A percentile compares a stretch with the other conserved stretches of the same genome.
phyloP scores from a whole-genome alignment of 2,797 vertebrate species.

The Cuculus canorus region DNA sequence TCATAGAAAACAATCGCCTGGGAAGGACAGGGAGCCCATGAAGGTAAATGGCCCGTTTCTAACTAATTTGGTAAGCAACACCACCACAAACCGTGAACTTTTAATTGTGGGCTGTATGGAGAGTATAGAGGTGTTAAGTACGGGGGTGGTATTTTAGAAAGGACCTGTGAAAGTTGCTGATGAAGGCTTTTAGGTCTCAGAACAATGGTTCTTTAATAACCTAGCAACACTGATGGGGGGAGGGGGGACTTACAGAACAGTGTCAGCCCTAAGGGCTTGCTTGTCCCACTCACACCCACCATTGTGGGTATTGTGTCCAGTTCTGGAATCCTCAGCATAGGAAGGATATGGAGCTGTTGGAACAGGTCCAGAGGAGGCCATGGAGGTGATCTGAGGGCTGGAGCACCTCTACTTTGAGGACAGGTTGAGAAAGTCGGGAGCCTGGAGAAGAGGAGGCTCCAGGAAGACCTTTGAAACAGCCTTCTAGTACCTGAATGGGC shows the following conservation, averaged over 20 bases:
- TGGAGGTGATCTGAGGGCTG: too few relatives aligned
- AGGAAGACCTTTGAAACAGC: too few relatives aligned
- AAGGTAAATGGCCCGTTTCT: slow-evolving; percentile 4
- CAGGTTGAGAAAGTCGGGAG: too few relatives aligned
- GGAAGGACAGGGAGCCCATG: not conserved
- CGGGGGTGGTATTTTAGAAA: not conserved
- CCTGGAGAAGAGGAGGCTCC: too few relatives aligned
- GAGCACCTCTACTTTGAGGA: too few relatives aligned
- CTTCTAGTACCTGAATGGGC: too few relatives aligned
- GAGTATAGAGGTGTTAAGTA: not conserved
- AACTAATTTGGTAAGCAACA: not conserved
- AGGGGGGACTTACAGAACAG: not conserved
- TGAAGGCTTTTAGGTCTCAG: not conserved
- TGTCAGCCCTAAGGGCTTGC: not conserved
- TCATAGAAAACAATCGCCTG: not conserved
- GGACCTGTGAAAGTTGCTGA: not conserved
- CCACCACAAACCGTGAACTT: not conserved
- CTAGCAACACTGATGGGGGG: not conserved
- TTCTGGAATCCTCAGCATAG: too few relatives aligned
- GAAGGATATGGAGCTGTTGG: too few relatives aligned
- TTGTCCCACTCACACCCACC: not conserved
- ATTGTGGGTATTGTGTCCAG: too few relatives aligned
- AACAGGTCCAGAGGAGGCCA: too few relatives aligned
- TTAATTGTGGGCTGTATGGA: not conserved
- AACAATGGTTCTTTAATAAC: not conserved